A percentile compares a stretch with the other conserved stretches of the same genome.
These are phyloP conservation scores for Bradysia coprophila DNA, from an alignment of 1,140 invertebrate species.

Conservation along the genomic window DNA sequence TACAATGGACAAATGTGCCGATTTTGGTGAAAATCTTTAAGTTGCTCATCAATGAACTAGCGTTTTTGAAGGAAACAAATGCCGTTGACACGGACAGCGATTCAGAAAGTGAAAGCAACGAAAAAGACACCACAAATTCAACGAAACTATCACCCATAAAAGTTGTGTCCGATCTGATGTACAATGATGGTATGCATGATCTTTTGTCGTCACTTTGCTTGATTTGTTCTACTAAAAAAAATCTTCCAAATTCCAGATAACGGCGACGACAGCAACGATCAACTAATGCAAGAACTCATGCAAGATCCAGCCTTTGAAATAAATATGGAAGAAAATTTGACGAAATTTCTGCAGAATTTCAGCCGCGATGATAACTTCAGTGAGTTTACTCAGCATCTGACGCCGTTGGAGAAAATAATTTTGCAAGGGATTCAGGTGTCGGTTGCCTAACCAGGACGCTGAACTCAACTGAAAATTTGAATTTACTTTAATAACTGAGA, in stretches of 20 bases:
- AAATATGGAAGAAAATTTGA: slow-evolving; percentile 36
- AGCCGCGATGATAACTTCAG: slow-evolving; percentile 35
- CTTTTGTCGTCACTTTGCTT: slow-evolving; percentile 6
- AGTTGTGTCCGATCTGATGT: slow-evolving; percentile 17
- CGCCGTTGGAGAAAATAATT: slow-evolving; percentile 24
- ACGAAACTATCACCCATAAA: background rate
- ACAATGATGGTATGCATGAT: too few relatives aligned
- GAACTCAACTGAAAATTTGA: too few relatives aligned
- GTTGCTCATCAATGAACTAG: slow-evolving; percentile 31
- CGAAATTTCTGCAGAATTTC: slow-evolving; percentile 38
- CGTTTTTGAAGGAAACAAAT: slow-evolving; percentile 26
- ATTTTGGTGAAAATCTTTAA: slow-evolving; percentile 36
- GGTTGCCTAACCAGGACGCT: too few relatives aligned
- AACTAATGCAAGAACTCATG: slow-evolving; percentile 30
- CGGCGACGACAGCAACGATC: slow-evolving; percentile 26
- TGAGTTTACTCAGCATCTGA: slow-evolving; percentile 35
- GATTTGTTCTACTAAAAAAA: too few relatives aligned
- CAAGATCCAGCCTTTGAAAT: slow-evolving; percentile 40
- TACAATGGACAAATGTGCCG: slow-evolving; percentile 14
- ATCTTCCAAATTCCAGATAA: too few relatives aligned
- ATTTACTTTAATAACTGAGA: too few relatives aligned
- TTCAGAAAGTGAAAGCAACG: slow-evolving; percentile 9
- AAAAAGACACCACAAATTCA: background rate
- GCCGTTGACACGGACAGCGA: slow-evolving; percentile 9
- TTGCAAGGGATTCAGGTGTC: background rate